A percentile compares a stretch with the other conserved stretches of the same genome.
Evolutionary conservation across 2,797 vertebrate genomes (phyloP).

Genomic region (Neosalanx taihuensis): DNA sequence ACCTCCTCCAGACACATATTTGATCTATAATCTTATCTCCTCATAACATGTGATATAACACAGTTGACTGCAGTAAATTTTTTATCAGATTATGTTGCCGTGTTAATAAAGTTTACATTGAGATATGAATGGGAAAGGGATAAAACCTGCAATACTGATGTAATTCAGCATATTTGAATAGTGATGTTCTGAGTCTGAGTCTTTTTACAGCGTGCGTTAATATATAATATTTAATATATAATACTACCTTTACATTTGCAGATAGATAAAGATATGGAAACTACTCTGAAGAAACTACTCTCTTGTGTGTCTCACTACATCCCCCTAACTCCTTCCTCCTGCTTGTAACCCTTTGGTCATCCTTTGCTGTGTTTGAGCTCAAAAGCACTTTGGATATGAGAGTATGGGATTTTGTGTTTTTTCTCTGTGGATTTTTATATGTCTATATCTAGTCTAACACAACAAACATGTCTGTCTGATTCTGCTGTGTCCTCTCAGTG

Average conservation of each 20-base stretch:
- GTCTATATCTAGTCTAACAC: not conserved
- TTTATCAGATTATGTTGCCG: conserved; percentile 28
- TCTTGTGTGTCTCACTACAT: not conserved
- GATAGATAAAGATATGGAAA: not conserved
- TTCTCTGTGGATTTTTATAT: not conserved
- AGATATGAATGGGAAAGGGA: not conserved
- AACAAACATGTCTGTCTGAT: not conserved
- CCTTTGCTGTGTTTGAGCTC: not conserved
- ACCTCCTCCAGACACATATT: too few species aligned
- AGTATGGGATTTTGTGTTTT: not conserved
- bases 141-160: not conserved
- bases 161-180: not conserved
- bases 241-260: not conserved
- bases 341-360: not conserved
- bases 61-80: conserved; percentile 35
- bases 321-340: not conserved
- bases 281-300: not conserved
- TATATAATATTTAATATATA: not conserved
- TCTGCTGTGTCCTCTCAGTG: conserved; percentile 61
- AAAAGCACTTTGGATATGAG: not conserved
- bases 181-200: not conserved
- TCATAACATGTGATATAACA: conserved; percentile 40
- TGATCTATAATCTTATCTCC: too few species aligned
- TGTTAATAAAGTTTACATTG: conserved; percentile 12
- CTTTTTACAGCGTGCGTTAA: conserved; percentile 3